phyloP scores from a whole-genome alignment of 2,113 vertebrate species.

The Mesitornis unicolor region DNA sequence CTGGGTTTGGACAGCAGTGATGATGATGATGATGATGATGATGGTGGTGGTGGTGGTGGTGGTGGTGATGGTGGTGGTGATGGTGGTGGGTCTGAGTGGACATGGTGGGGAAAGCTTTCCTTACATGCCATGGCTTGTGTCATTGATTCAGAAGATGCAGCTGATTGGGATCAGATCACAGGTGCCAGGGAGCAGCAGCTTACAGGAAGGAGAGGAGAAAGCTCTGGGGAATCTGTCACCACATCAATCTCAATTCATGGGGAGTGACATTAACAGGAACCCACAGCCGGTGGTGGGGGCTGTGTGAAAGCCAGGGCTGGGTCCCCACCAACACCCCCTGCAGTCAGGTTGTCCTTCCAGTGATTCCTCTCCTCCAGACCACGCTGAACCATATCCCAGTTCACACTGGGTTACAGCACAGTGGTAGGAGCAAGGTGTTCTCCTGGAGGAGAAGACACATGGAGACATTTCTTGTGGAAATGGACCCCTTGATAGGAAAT shows the following conservation, averaged over 20 bases:
- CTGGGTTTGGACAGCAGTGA: neutral
- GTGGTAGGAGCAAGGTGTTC: accelerated
- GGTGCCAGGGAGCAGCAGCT: neutral
- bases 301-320: neutral
- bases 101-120: accelerated
- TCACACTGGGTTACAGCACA: accelerated
- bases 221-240: neutral
- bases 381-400: accelerated
- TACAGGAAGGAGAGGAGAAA: neutral
- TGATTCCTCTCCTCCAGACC: neutral
- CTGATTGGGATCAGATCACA: neutral
- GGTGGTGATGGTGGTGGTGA: too few species aligned
- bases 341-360: too few species aligned
- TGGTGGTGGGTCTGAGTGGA: too few species aligned
- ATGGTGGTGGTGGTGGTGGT: too few species aligned
- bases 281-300: neutral
- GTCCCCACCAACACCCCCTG: accelerated
- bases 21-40: too few species aligned
- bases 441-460: neutral
- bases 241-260: neutral
- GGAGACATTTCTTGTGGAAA: neutral
- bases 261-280: neutral
- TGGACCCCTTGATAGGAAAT: too few species aligned
- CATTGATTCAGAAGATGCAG: neutral
- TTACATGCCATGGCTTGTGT: accelerated